Evolutionary conservation across 1,140 invertebrate species (phyloP).

Genomic region (Drosophila nebulosa): DNA sequence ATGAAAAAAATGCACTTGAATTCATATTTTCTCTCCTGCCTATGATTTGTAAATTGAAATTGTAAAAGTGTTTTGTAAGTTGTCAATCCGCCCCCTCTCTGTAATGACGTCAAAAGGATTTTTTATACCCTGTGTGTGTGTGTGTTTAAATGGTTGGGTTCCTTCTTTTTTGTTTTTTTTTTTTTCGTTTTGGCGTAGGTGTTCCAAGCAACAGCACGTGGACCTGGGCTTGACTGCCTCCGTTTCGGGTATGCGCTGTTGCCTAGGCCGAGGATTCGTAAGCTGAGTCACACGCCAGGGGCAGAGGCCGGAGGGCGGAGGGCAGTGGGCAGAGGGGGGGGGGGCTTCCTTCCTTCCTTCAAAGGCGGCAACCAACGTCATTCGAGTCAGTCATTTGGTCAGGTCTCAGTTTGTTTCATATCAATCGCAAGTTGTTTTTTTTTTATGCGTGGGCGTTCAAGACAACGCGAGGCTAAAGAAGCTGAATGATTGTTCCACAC

Average conservation of each 20-base stretch:
- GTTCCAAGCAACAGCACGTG: slow-evolving; percentile 34
- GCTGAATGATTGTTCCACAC: slow-evolving; percentile 34
- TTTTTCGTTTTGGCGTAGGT: slow-evolving; percentile 53
- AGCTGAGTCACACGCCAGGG: slow-evolving; percentile 18
- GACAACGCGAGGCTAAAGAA: slow-evolving; percentile 8
- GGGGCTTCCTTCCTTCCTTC: no score
- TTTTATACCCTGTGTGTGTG: slow-evolving; percentile 6
- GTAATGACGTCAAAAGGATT: slow-evolving; percentile 70
- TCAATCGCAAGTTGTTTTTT: slow-evolving; percentile 55
- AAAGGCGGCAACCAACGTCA: slow-evolving; percentile 28
- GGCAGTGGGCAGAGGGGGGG: no score
- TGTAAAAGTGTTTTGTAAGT: neutral
- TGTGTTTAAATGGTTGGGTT: neutral
- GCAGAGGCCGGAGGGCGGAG: no score
- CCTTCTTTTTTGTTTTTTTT: neutral
- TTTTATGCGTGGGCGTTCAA: slow-evolving; percentile 37
- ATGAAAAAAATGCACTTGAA: no score
- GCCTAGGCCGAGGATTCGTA: slow-evolving; percentile 10
- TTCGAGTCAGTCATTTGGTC: slow-evolving; percentile 46
- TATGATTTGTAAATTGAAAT: neutral
- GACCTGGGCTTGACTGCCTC: slow-evolving; percentile 1
- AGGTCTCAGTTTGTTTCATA: slow-evolving; percentile 52
- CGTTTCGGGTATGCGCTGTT: slow-evolving; percentile 13
- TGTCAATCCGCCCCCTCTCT: slow-evolving; percentile 7
- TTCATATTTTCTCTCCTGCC: neutral